Evolutionary conservation across 1,140 invertebrate species (phyloP), one percentile per base, ranked within the genome.

Genomic region (Drosophila pectinifera): DNA sequence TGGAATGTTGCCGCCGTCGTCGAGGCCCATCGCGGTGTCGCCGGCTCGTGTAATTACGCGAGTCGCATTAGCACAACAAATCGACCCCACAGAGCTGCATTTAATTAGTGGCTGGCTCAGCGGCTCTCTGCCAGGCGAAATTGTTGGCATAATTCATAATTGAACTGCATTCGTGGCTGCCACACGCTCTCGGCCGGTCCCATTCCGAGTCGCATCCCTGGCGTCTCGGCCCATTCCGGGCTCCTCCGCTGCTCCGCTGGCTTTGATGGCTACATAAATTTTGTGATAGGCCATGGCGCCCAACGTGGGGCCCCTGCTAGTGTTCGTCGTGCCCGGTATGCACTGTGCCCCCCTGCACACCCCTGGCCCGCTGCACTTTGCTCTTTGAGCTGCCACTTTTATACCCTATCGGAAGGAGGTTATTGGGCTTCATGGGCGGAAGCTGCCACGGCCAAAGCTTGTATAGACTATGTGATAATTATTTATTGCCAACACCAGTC

Each of bases 131-230:
- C 80, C 84, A 79, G 58, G 41, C 62, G 48, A 76, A 76, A 88
- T 88, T 80, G 83, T 80, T 89, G 62, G 80, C 84, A 88, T 89
- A 89, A 89, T 88, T 88, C 80, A 88, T 88, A 89, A 88, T 88
- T 88, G 80, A 86, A 86, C 78, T 79, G 83, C 72, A 72, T 62
- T 67, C 51, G 80, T 80, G 62, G 53, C 61, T 55, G 63, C 55
- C 63, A 53, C 56, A 64, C 41, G 59, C 34, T 56, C 42, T 26
- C 62, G 7, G n/a, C 18, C n/a, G 18, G 55, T 1, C 63, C 31
- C 67, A 39, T 46, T 24, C 20, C 28, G 36, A 38, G 46, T 48
- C 20, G 48, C 55, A 61, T 59, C 67, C 38, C 36, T 18, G 34
- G 45, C 38, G 16, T 48, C 42, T 48, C 36, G 22, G 57, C 39